Evolutionary conservation across 2,113 vertebrate species (phyloP).

Genomic region (Neolamprologus caudopunctatus): DNA sequence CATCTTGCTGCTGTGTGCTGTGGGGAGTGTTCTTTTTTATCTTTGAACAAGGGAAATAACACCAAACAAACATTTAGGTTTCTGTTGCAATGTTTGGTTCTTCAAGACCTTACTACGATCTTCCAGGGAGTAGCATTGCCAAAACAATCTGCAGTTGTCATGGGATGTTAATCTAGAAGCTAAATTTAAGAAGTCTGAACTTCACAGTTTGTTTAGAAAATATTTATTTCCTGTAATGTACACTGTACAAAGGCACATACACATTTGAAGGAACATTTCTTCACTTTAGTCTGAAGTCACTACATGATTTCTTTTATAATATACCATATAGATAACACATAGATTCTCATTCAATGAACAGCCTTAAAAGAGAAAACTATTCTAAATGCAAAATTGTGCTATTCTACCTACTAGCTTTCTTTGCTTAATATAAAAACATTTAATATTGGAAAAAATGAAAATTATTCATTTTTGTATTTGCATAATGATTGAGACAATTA

Average conservation of each 20-base stretch:
- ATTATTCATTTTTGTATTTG: background rate
- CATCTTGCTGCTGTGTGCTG: background rate
- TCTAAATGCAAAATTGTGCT: background rate
- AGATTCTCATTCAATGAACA: slow-evolving; percentile 4
- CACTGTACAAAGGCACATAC: slow-evolving; percentile 61
- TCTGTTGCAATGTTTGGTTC: background rate
- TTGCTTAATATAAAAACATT: background rate
- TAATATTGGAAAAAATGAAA: background rate
- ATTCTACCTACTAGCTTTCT: background rate
- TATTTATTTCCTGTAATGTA: slow-evolving; percentile 63
- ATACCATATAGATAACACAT: background rate
- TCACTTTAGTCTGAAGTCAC: background rate
- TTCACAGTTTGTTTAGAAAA: slow-evolving; percentile 57
- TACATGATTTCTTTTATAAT: slow-evolving; percentile 24
- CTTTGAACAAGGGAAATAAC: background rate
- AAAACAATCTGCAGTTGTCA: background rate
- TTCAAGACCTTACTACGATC: background rate
- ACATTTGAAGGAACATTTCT: slow-evolving; percentile 28
- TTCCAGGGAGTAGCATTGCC: background rate
- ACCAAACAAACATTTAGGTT: background rate
- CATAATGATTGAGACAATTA: slow-evolving; percentile 19
- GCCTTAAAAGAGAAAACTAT: background rate
- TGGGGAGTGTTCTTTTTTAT: background rate
- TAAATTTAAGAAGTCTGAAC: background rate
- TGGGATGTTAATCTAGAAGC: background rate